These are phyloP conservation scores for Stegodyphus dumicola DNA, from an alignment of 1,140 invertebrate species.

Conservation along the genomic window DNA sequence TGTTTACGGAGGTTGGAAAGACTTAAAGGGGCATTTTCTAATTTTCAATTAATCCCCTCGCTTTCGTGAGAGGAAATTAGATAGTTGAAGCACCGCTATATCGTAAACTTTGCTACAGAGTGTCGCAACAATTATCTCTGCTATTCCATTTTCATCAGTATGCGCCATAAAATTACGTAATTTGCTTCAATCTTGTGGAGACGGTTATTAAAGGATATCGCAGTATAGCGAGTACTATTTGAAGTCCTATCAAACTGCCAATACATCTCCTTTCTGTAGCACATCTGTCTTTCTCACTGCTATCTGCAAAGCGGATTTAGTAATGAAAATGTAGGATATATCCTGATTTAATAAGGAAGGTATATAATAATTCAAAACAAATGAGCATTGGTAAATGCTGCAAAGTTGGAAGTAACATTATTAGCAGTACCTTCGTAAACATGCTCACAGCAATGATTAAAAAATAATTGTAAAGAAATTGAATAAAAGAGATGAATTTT, in stretches of 20 bases:
- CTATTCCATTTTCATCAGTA: constrained; percentile 4
- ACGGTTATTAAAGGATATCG: constrained; percentile 16
- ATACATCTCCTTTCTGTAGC: constrained; percentile 6
- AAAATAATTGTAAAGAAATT: too few relatives aligned
- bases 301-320: too few relatives aligned
- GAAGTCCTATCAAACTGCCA: constrained; percentile 25
- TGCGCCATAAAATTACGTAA: constrained; percentile 33
- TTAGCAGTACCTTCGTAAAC: too few relatives aligned
- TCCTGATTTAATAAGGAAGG: too few relatives aligned
- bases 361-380: too few relatives aligned
- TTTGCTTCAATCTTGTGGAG: constrained; percentile 8
- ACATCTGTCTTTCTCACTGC: too few relatives aligned
- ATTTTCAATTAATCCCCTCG: constrained; percentile 35
- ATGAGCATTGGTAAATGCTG: too few relatives aligned
- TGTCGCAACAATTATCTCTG: not conserved
- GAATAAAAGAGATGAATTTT: too few relatives aligned
- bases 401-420: too few relatives aligned
- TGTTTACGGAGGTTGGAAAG: not conserved
- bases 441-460: too few relatives aligned
- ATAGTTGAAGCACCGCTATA: not conserved
- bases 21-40: constrained; percentile 8
- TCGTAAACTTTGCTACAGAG: not conserved
- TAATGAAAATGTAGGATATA: too few relatives aligned
- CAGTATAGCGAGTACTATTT: not conserved
- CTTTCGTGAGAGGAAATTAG: not conserved